phyloP scores from a whole-genome alignment of 2,797 vertebrate genomes.

The Poeciliopsis infans region DNA sequence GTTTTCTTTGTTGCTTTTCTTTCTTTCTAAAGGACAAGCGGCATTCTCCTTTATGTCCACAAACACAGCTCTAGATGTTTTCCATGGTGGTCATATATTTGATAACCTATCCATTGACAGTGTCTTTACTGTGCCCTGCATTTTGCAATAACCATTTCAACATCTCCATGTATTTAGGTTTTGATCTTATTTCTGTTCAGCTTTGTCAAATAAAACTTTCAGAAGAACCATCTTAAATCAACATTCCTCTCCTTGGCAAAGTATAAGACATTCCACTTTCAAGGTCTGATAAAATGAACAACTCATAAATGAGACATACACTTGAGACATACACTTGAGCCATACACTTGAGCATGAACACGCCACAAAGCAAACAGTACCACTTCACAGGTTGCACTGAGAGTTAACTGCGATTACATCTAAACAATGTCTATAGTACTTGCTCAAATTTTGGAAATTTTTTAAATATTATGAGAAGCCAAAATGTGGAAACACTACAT shows the following conservation, averaged over 20 bases:
- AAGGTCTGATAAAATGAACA: neutral
- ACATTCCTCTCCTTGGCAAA: neutral
- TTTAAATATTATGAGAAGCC: neutral
- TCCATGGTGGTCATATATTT: conserved; percentile 81
- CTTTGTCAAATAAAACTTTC: neutral
- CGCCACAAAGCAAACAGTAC: conserved; percentile 10
- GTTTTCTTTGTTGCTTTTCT: conserved; percentile 72
- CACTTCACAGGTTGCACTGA: neutral
- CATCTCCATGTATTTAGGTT: neutral
- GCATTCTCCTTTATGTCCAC: conserved; percentile 89
- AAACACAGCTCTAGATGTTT: conserved; percentile 92
- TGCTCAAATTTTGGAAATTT: conserved; percentile 1
- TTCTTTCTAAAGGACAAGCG: conserved; percentile 33
- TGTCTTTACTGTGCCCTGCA: neutral
- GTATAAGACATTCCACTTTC: neutral
- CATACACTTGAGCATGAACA: neutral
- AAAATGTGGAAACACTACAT: neutral
- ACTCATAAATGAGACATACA: no score
- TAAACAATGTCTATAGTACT: neutral
- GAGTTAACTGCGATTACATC: conserved; percentile 4
- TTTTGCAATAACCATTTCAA: neutral
- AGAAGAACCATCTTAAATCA: neutral
- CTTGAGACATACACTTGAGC: neutral
- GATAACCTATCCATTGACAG: conserved; percentile 34
- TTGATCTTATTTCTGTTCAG: neutral